phyloP scores from a whole-genome alignment of 1,140 invertebrate genomes.

The Rhopalosiphum maidis region DNA sequence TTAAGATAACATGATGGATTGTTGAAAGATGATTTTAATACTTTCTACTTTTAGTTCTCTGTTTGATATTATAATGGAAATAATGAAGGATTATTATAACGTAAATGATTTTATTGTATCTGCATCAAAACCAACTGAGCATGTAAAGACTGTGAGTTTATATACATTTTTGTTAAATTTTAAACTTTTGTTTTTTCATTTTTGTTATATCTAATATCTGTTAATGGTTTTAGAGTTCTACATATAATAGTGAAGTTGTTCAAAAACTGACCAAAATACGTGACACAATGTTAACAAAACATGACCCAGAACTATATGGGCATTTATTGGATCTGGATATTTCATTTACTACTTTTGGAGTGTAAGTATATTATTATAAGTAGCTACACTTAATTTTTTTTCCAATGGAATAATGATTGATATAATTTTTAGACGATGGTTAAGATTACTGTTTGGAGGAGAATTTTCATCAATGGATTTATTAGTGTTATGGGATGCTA shows the following conservation, averaged over 20 bases:
- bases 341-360: conserved; percentile 80
- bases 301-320: conserved; percentile 71
- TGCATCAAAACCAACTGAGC: background rate
- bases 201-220: background rate
- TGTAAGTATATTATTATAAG: conserved; percentile 67
- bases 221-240: conserved; percentile 51
- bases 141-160: conserved; percentile 30
- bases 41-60: conserved; percentile 31
- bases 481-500: conserved; percentile 79
- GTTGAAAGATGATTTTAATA: background rate
- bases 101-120: background rate
- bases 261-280: conserved; percentile 70
- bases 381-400: background rate
- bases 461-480: conserved; percentile 80
- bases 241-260: conserved; percentile 66
- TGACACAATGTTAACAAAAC: conserved; percentile 71
- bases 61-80: conserved; percentile 39
- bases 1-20: background rate
- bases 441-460: conserved; percentile 79
- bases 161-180: background rate
- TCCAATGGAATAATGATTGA: background rate
- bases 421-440: conserved; percentile 73
- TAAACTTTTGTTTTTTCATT: background rate
- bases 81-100: conserved; percentile 34
- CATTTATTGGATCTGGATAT: conserved; percentile 76